Evolutionary conservation across 1,140 invertebrate genomes (phyloP).

Genomic region (Drosophila ironensis): DNA sequence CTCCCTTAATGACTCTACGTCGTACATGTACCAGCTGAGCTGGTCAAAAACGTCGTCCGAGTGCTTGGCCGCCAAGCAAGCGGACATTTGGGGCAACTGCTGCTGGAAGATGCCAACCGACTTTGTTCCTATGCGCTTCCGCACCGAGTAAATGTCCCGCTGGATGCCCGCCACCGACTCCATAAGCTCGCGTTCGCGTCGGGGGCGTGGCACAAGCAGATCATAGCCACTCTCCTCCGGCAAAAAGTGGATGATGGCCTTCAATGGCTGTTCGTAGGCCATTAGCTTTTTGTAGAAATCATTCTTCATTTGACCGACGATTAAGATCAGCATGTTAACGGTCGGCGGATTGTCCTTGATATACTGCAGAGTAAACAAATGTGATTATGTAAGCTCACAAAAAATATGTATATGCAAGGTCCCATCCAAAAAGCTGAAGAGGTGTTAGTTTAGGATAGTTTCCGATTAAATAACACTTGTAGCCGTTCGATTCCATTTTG

Average conservation of each 20-base stretch:
- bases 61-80: conserved; percentile 50
- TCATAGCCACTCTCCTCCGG: conserved; percentile 64
- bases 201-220: conserved; percentile 58
- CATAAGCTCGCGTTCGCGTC: conserved; percentile 28
- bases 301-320: conserved; percentile 45
- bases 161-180: conserved; percentile 52
- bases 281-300: conserved; percentile 45
- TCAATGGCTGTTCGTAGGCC: conserved; percentile 30
- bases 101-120: conserved; percentile 65
- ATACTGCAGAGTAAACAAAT: no score
- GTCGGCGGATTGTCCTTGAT: conserved; percentile 45
- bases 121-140: conserved; percentile 37
- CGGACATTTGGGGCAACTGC: conserved; percentile 62
- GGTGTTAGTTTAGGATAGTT: no score
- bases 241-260: conserved; percentile 61
- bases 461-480: no score
- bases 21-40: conserved; percentile 64
- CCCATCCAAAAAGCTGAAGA: no score
- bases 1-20: conserved; percentile 55
- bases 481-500: no score
- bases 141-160: conserved; percentile 31
- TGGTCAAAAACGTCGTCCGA: conserved; percentile 59
- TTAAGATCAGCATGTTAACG: conserved; percentile 40
- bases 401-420: no score
- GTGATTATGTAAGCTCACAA: no score